Base-by-base conservation (phyloP, 1,140 invertebrate genomes). In the Phthorimaea operculella region DNA sequence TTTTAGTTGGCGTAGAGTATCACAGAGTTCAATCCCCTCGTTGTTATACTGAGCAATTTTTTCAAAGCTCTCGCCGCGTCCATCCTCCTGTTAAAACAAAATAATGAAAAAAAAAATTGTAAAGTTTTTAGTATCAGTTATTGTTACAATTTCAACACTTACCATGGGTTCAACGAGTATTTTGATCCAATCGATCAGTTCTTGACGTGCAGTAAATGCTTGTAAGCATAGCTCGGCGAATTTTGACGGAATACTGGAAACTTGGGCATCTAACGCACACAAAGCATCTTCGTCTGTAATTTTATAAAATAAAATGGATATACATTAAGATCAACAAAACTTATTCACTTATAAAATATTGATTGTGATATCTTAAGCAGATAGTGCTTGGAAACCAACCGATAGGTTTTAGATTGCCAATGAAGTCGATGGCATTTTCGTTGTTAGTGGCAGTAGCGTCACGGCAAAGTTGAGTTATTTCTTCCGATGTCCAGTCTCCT, bases 101-200 rank as follows among this genome's bases (percentile, higher is more conserved):
- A 28, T 28, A 28, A n/a, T n/a, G n/a, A n/a, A n/a, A n/a, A n/a
- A n/a, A 28, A 28, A 28, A 28, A 28, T 6, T 4, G 21, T 28
- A 28, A 28, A 28, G 21, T 28, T 28, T 28, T 28, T 6, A 28
- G 21, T 28, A 28, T 28, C 21, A 28, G 21, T 28, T 6, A 28
- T 12, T 12, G 36, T 5, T 2, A n/a, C 3, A 39, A 4, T 12
- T 4, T 14, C 11, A n/a, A 16, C 9, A 16, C 11, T 47, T 16
- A 47, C 44, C 44, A 47, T 47, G 11, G 11, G 12, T 47, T 15
- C 44, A 47, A 17, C 44, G 15, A 79, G 59, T 34, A 74, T 67
- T 57, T 83, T 80, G 1, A 79, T 66, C 79, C 81, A 81, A 51
- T 84, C 79, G 55, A 84, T 76, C 17, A 84, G 57, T 62, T 83